A percentile compares a stretch with the other conserved stretches of the same genome.
These are phyloP conservation scores for Chrysopa pallens DNA, from an alignment of 1,140 invertebrate species.

Conservation along the genomic window DNA sequence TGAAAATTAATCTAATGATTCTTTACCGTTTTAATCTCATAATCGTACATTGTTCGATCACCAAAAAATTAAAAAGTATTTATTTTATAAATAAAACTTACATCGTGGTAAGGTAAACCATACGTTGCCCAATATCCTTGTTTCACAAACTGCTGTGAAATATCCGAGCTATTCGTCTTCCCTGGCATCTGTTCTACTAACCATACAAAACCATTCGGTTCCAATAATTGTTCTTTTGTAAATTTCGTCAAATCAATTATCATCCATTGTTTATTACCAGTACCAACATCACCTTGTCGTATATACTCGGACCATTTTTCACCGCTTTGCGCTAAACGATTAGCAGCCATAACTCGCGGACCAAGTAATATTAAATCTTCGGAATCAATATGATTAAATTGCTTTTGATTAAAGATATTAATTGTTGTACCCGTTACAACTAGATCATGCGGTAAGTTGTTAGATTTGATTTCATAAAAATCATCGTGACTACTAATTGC, in stretches of 20 bases:
- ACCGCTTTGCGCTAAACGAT: slow-evolving; percentile 55
- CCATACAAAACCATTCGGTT: slow-evolving; percentile 42
- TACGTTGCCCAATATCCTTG: slow-evolving; percentile 67
- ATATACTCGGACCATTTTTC: slow-evolving; percentile 48
- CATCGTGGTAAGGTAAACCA: slow-evolving; percentile 51
- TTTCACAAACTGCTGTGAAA: slow-evolving; percentile 43
- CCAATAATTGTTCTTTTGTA: slow-evolving; percentile 14
- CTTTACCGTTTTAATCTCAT: too few relatives aligned
- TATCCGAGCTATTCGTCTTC: slow-evolving; percentile 40
- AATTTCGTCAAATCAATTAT: slow-evolving; percentile 49
- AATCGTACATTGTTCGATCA: too few relatives aligned
- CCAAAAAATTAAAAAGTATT: not conserved
- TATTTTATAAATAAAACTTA: slow-evolving; percentile 5
- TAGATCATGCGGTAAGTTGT: slow-evolving; percentile 13
- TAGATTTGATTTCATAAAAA: slow-evolving; percentile 49
- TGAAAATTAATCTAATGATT: not conserved
- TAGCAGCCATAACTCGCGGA: slow-evolving; percentile 44
- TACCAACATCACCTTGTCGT: slow-evolving; percentile 54
- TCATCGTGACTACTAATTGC: slow-evolving; percentile 75
- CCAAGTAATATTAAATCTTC: slow-evolving; percentile 1
- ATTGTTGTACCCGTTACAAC: slow-evolving; percentile 11
- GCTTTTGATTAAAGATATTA: slow-evolving; percentile 6
- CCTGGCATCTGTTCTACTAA: slow-evolving; percentile 73
- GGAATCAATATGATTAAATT: slow-evolving; percentile 3
- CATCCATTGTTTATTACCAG: slow-evolving; percentile 82